Evolutionary conservation across 2,888 invertebrate genomes (phyloP), one percentile per base, ranked within the genome.

Genomic region (Dasypogon diadema): DNA sequence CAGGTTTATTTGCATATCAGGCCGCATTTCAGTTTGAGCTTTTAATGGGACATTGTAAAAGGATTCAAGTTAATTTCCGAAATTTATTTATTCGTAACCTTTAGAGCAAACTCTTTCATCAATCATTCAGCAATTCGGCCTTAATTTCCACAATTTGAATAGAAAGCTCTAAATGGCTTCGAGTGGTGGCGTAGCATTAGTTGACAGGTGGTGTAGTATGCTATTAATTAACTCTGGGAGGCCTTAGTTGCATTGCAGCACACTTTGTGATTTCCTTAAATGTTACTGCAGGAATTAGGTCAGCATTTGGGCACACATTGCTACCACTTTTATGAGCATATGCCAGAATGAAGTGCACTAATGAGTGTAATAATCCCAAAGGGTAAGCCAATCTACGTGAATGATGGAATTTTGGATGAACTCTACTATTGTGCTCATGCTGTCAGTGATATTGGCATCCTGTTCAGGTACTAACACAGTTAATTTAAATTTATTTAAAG

Each of bases 1-100:
- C 46, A 1, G 48, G 46, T 46, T 65, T 18, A 65, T 65, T 65
- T 65, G 24, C 65, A 65, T 65, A 46, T 65, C 26, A 37, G 60
- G 21, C 42, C 60, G 48, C 65, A 65, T 65, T 65, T 46, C 46
- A 22, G 37, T 65, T 65, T 65, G 46, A 24, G 26, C 24, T 65
- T 65, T 65, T 46, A 65, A 65, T 37, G 37, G 65, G 65, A 65
- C 48, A 65, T 48, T 48, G 65, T 65, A 65, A 46, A 60, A 24
- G 65, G 65, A 65, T 46, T 65, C 48, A 21, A 24, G 65, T 65
- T 65, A 65, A 65, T 65, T 65, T 65, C 65, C 48, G 48, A 48
- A 65, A 65, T 65, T 65, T 65, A 65, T 65, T 65, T 65, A 48
- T 46, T 26, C 46, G 65, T 48, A 26, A 46, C 65, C 65, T 48